A percentile compares a stretch with the other conserved stretches of the same genome.
phyloP scores from a whole-genome alignment of 2,888 invertebrate genomes.

The Pachymerium ferrugineum region DNA sequence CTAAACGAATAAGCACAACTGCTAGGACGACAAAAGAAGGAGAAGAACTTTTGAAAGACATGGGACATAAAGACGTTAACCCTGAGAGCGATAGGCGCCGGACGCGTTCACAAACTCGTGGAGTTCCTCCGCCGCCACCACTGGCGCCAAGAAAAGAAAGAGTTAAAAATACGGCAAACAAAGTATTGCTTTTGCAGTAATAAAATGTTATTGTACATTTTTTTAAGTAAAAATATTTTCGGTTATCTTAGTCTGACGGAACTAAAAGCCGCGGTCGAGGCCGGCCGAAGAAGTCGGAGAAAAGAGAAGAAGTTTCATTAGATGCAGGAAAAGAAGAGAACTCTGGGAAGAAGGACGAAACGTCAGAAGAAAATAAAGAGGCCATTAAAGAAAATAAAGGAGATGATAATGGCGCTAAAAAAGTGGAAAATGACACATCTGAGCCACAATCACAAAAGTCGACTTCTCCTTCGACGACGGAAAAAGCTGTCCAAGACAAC shows the following conservation, averaged over 20 bases:
- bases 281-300: conserved; percentile 20
- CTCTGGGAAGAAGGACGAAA: neutral
- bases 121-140: conserved; percentile 23
- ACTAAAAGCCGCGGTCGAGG: conserved; percentile 29
- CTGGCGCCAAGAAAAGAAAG: neutral
- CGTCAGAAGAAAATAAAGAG: neutral
- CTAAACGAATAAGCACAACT: conserved; percentile 28
- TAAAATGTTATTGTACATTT: no score
- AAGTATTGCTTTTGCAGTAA: neutral
- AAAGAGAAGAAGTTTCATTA: neutral
- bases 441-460: neutral
- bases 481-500: neutral
- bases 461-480: neutral
- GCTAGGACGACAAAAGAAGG: conserved; percentile 30
- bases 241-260: neutral
- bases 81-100: conserved; percentile 23
- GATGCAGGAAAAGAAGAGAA: neutral
- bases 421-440: neutral
- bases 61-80: conserved; percentile 30
- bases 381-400: conserved; percentile 7
- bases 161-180: neutral
- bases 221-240: no score
- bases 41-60: conserved; percentile 31
- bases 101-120: neutral
- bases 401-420: neutral